These are phyloP conservation scores for Maniola jurtina DNA, from an alignment of 1,140 invertebrate genomes.

Conservation along the genomic window DNA sequence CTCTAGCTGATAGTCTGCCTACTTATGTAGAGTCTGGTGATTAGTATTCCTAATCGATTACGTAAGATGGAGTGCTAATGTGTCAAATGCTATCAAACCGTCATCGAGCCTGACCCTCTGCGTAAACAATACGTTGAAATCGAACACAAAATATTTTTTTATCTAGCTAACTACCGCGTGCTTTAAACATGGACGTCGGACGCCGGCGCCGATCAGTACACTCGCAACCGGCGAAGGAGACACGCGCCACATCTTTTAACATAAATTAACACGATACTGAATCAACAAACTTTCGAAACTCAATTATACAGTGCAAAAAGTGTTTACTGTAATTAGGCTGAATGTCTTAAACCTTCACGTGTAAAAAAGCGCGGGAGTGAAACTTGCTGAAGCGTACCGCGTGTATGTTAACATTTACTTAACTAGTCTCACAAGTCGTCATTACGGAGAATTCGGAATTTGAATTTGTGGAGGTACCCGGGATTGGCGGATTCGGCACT, in stretches of 20 bases:
- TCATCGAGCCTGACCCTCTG: slow-evolving; percentile 33
- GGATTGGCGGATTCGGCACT: slow-evolving; percentile 51
- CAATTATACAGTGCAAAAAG: slow-evolving; percentile 23
- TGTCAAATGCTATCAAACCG: slow-evolving; percentile 14
- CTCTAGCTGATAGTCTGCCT: too few species aligned
- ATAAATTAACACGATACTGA: slow-evolving; percentile 36
- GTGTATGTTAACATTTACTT: slow-evolving; percentile 45
- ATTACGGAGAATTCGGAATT: slow-evolving; percentile 55
- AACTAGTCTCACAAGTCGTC: slow-evolving; percentile 42
- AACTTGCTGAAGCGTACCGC: slow-evolving; percentile 43
- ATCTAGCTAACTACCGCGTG: slow-evolving; percentile 58
- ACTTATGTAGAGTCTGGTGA: too few species aligned
- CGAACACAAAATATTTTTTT: slow-evolving; percentile 59
- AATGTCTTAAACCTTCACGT: slow-evolving; percentile 27
- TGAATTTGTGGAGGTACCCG: slow-evolving; percentile 60
- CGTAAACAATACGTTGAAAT: slow-evolving; percentile 53
- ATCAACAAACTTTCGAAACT: slow-evolving; percentile 24
- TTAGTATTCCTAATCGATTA: slow-evolving; percentile 1
- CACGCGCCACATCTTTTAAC: slow-evolving; percentile 49
- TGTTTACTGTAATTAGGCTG: slow-evolving; percentile 23
- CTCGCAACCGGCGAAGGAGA: slow-evolving; percentile 55
- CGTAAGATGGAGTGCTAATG: slow-evolving; percentile 12
- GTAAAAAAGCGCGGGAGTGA: slow-evolving; percentile 46
- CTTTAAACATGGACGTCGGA: slow-evolving; percentile 68
- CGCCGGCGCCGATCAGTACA: slow-evolving; percentile 61